Evolutionary conservation across 1,140 invertebrate genomes (phyloP), one percentile per base, ranked within the genome.

Genomic region (Camponotus pennsylvanicus): DNA sequence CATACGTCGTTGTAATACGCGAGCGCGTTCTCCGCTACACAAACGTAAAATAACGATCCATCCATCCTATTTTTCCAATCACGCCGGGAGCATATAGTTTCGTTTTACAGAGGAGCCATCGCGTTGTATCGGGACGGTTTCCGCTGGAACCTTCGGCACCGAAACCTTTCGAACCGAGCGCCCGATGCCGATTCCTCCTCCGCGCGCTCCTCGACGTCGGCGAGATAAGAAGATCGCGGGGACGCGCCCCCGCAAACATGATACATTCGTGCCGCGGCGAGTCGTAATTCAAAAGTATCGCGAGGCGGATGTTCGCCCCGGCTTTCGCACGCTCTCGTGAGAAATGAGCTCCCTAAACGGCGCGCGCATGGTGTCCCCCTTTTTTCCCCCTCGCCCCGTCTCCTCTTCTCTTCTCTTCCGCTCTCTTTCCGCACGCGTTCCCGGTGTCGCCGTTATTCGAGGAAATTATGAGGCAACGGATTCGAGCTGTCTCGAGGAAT

Each of bases 331-430:
- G 59, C 37, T 52, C 18, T 42, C 59, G 75, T 89, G 85, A 90
- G 88, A 89, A 90, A 90, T 73, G 89, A 87, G 89, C 75, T 89
- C 49, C 85, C 85, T 90, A 90, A 90, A 85, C 70, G 80, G 49
- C 59, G 73, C 27, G 61, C 83, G n/a, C 34, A 52, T n/a, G 49
- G 9, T n/a, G 63, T 73, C 70, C 61, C 69, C 27, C 1, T 27
- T 27, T 27, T 27, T 87, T 59, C 57, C 32, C 55, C 57, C 32
- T 45, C 21, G 40, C 40, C 64, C 34, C 66, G 52, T 85, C 73
- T 66, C 21, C 57, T 37, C 8, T 11, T 52, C 45, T 52, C 45
- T 18, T 18, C 27, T 42, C 3, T 67, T 5, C 27, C 32, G 32
- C 63, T 32, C 37, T 32, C 9, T 21, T 15, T 32, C 32, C 45